Base-by-base conservation (phyloP, 2,797 vertebrate species). In the Trachurus trachurus region DNA sequence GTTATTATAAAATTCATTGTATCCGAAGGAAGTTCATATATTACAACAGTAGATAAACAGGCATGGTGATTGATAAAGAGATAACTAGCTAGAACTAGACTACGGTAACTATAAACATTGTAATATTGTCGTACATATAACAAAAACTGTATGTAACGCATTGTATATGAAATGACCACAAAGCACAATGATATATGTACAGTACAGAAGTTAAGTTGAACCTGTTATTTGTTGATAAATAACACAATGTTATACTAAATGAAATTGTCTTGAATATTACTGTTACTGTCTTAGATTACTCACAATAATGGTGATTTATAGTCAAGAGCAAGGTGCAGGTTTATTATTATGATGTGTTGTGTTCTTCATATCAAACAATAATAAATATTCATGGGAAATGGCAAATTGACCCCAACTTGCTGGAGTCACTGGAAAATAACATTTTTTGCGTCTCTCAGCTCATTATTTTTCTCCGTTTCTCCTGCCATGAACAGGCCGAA, bases 401-500 rank as follows among this genome's bases (percentile, higher is more conserved):
- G 37, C 10, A 11, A 29, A 49, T 21, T 49, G 13, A 49, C 37
- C n/a, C 11, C n/a, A 13, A 29, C 21, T 64, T 7, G 21, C 9
- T 19, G 58, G 8, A 60, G 21, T 76, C 9, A 21, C 19, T 70
- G 7, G 22, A 21, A 22, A 34, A 0, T 26, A 9, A 7, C 4
- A 21, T 49, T 11, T 11, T 57, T 54, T 17, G 26, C 31, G 37
- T 1, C 10, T 11, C 34, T 40, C 37, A 1, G 17, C n/a, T 62
- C 0, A 40, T 59, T 40, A 1, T 61, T 68, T 57, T 22, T 71
- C 1, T 78, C 66, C 26, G 3, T 72, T 6, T 47, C 37, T 81
- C 2, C 6, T 86, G 31, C 81, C 11, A 74, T 85, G 34, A 70
- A 60, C 93, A 99, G 98, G 98, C 98, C 76, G 98, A 99, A 91